Percentiles rank a stretch among this genome's conserved stretches.
These are phyloP conservation scores for Octomys mimax DNA, from an alignment of 2,797 vertebrate genomes.

Conservation along the genomic window DNA sequence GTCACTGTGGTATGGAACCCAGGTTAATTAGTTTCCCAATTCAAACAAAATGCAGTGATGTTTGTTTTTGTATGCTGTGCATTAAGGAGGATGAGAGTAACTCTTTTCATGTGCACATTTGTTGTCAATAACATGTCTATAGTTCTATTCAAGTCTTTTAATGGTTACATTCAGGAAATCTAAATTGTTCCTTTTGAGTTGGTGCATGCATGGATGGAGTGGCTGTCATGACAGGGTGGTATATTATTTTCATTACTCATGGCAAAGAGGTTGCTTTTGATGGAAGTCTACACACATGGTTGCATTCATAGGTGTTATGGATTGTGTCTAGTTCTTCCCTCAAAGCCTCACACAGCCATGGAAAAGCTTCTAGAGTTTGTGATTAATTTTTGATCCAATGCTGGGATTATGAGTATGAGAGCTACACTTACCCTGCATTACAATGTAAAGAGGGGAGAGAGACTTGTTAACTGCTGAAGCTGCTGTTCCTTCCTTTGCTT, in stretches of 20 bases:
- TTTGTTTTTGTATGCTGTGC: not conserved
- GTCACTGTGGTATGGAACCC: not conserved
- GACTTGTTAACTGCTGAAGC: too few species aligned
- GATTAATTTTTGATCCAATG: too few species aligned
- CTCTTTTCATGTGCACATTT: not conserved
- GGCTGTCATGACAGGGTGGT: not conserved
- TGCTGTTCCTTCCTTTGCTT: too few species aligned
- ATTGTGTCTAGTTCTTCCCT: too few species aligned
- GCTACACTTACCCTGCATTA: too few species aligned
- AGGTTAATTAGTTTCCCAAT: not conserved
- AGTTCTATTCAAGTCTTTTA: not conserved
- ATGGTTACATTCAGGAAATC: not conserved
- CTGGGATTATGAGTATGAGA: too few species aligned
- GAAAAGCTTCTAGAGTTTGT: too few species aligned
- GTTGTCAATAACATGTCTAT: not conserved
- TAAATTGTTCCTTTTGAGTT: not conserved
- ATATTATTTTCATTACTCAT: not conserved
- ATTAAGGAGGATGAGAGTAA: not conserved
- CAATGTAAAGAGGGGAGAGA: too few species aligned
- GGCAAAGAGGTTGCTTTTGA: not conserved
- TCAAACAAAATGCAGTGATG: not conserved
- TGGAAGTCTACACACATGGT: not conserved
- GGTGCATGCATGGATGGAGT: not conserved
- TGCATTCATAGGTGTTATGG: not conserved
- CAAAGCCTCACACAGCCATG: too few species aligned